Percentiles rank a stretch among this genome's conserved stretches.
phyloP scores from a whole-genome alignment of 2,888 invertebrate species.

The Yponomeuta malinellus region DNA sequence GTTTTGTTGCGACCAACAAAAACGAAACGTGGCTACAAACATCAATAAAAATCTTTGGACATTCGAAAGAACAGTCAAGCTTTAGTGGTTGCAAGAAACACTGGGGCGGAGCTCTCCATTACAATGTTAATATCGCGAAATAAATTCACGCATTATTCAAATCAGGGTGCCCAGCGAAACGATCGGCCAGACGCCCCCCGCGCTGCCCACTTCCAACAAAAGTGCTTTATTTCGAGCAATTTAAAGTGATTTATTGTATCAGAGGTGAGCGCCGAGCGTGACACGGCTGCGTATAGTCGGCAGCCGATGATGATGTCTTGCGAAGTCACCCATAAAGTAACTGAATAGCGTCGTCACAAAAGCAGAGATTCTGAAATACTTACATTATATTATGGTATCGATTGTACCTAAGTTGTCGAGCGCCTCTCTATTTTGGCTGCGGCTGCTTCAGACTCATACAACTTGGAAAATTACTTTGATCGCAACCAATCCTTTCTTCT shows the following conservation, averaged over 20 bases:
- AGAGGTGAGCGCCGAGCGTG: conserved; percentile 14
- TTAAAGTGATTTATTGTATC: conserved; percentile 47
- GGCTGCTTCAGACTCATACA: too few relatives aligned
- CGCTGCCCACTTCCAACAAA: conserved; percentile 8
- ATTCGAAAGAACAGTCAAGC: conserved; percentile 8
- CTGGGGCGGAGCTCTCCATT: conserved; percentile 7
- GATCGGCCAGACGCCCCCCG: neutral
- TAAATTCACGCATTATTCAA: conserved; percentile 23
- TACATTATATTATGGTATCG: too few relatives aligned
- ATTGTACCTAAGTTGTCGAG: too few relatives aligned
- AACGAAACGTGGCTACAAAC: neutral
- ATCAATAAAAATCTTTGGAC: neutral
- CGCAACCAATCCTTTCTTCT: too few relatives aligned
- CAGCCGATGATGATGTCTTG: too few relatives aligned
- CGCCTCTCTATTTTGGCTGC: too few relatives aligned
- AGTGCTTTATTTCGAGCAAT: conserved; percentile 47
- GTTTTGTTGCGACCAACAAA: neutral
- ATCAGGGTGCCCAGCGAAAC: conserved; percentile 18
- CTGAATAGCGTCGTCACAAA: too few relatives aligned
- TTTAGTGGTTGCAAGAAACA: conserved; percentile 4
- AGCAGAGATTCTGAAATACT: too few relatives aligned
- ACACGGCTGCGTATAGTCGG: neutral
- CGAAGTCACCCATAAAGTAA: too few relatives aligned
- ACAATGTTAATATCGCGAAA: conserved; percentile 18
- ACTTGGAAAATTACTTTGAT: too few relatives aligned